Base-by-base conservation (phyloP, 92 coral and sea anemone genomes). In the Zoanthus sansibaricus region DNA sequence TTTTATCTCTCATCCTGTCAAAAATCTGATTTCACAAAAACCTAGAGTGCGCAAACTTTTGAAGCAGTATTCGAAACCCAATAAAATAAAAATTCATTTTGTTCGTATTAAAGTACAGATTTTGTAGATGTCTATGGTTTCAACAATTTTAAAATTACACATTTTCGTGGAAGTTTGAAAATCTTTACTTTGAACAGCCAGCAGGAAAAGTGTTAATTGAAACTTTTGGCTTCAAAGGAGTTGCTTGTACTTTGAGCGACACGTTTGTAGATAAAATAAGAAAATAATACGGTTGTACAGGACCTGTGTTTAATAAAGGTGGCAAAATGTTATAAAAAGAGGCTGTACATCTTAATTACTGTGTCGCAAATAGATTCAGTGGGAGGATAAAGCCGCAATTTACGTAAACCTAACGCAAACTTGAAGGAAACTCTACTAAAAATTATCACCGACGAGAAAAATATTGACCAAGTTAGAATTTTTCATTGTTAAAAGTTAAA, bases 281-380 rank as follows among this genome's bases (percentile, higher is more conserved):
- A 37, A 4, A 46, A 70, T 66, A 80, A 80, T 80, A 66, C 62
- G 66, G 15, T 42, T 58, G 83, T 16, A 33, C 52, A 69, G 52
- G 83, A 69, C 51, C 52, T 59, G 71, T 66, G 85, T 54, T 62
- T 20, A 6, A 48, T 4, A 64, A 51, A 33, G 74, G 85, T 47
- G 85, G 75, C 31, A 33, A 66, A 80, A 69, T 15, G 33, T 45
- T 80, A 80, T 66, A 9, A 52, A 80, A 80, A 80, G 61, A 74
- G 85, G 85, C 85, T 5, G 85, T 25, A 37, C 85, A n/a, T 46
- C 70, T 66, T 80, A 64, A 80, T 80, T 71, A 49, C 32, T 66
- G 59, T 66, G 75, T 66, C 59, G 37, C 49, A 80, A 79, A 42
- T 67, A 54, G 59, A 47, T 80, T 44, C 55, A 25, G 85, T 45